Conservation (phyloP, 2,113 vertebrate species). For the Protobothrops mucrosquamatus region DNA sequence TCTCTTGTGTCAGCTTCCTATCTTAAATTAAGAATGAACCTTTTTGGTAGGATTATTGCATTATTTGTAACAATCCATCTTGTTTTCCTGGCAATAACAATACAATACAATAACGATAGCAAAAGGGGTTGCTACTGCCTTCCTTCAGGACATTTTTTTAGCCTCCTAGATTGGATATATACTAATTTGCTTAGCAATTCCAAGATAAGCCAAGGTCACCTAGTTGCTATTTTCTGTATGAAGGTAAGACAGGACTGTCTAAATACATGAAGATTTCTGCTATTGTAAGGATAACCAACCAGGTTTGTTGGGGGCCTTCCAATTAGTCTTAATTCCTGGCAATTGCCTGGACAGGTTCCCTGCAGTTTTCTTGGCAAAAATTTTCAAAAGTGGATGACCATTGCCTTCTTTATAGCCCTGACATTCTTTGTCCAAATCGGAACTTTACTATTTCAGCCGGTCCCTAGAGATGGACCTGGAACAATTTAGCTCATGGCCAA, state of each 20-base stretch:
- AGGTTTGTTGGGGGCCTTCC: neutral
- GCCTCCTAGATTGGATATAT: neutral
- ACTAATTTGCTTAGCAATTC: neutral
- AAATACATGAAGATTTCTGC: neutral
- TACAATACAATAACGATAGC: too few species aligned
- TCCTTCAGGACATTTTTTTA: neutral
- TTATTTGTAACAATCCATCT: neutral
- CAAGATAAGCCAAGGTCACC: neutral
- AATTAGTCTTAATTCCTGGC: neutral
- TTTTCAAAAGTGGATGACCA: neutral
- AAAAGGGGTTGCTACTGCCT: neutral
- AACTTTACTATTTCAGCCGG: neutral
- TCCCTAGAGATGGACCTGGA: neutral
- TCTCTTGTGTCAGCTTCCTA: neutral
- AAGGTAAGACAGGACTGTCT: neutral
- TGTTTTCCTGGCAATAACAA: neutral
- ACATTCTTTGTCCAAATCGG: neutral
- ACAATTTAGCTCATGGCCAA: neutral
- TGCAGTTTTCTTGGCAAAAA: neutral
- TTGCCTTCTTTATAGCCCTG: neutral
- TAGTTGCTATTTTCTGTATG: neutral
- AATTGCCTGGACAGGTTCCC: neutral
- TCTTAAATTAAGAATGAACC: neutral
- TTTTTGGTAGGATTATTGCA: neutral
- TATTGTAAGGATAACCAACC: neutral